Evolutionary conservation across 1,140 invertebrate genomes (phyloP), one percentile per base, ranked within the genome.

Genomic region (Orius laevigatus): DNA sequence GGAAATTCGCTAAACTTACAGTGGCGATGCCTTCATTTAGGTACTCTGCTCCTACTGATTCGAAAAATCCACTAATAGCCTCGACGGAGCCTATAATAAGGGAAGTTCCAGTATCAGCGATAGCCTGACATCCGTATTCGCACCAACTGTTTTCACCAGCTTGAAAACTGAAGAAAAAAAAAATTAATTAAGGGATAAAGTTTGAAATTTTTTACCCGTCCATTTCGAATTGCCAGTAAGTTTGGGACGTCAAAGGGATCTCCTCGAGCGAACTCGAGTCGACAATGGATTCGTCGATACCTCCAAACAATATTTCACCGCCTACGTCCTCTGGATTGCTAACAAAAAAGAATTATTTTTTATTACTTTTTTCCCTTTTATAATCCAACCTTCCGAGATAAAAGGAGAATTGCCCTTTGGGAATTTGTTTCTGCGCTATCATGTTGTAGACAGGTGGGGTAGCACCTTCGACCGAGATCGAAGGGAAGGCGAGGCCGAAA

Each of bases 171-270:
- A 4, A 25, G 3, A 25, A 25, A 39, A 39, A 39, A 25, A 25
- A 39, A 39, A 39, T 39, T 39, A 39, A 25, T 25, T 25, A 25
- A 25, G 8, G 8, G 8, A 25, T 8, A 25, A 25, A 25, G n/a
- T n/a, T n/a, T 12, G 36, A 39, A 39, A 46, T 53, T 62, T 25
- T 25, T 25, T 61, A 75, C 76, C 64, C 63, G 58, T 96, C 88
- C 82, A 98, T 85, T 59, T 72, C 75, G 64, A 98, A 93, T 72
- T 98, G 91, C 95, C 95, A 98, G 66, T 98, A 98, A 35, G 80
- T 85, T 69, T 90, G 75, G 46, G 74, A 74, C 51, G 79, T 77
- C 0, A 98, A 85, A n/a, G 81, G 75, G 45, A 91, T 70, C 64
- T 94, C 96, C 5, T 84, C 92, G 60, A 98, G 88, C 52, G 88